These are phyloP conservation scores for Eubucco bourcierii DNA, from an alignment of 2,113 vertebrate species.

Conservation along the genomic window DNA sequence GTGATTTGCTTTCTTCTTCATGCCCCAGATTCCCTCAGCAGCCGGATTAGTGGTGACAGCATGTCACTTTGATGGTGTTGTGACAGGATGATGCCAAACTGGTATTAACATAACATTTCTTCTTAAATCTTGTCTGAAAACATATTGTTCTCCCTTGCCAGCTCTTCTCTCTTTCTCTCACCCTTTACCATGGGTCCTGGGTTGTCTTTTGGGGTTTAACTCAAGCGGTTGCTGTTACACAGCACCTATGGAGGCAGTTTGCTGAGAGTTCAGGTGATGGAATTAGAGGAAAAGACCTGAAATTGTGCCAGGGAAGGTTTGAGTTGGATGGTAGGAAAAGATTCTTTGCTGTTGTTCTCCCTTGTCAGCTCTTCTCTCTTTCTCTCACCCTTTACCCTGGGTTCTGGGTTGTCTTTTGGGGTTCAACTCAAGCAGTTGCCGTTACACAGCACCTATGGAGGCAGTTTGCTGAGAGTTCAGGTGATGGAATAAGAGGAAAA, in stretches of 20 bases:
- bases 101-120: conserved; percentile 57
- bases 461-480: background rate
- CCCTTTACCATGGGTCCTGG: conserved; percentile 16
- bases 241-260: accelerated
- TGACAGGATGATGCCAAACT: conserved; percentile 64
- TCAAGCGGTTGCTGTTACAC: background rate
- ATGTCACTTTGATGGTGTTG: conserved; percentile 66
- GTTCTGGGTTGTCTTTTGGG: background rate
- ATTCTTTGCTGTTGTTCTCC: too few relatives aligned
- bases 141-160: conserved; percentile 62
- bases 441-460: accelerated
- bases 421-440: background rate
- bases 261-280: background rate
- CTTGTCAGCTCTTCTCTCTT: background rate
- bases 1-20: conserved; percentile 11
- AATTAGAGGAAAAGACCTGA: background rate
- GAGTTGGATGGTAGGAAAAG: too few relatives aligned
- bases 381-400: background rate
- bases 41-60: conserved; percentile 52
- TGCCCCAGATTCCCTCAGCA: conserved; percentile 41
- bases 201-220: background rate
- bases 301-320: too few relatives aligned
- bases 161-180: background rate
- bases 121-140: conserved; percentile 54
- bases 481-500: background rate